A percentile compares a stretch with the other conserved stretches of the same genome.
Conservation (phyloP, 2,888 invertebrate genomes). For the Chloroclystis v-ata region DNA sequence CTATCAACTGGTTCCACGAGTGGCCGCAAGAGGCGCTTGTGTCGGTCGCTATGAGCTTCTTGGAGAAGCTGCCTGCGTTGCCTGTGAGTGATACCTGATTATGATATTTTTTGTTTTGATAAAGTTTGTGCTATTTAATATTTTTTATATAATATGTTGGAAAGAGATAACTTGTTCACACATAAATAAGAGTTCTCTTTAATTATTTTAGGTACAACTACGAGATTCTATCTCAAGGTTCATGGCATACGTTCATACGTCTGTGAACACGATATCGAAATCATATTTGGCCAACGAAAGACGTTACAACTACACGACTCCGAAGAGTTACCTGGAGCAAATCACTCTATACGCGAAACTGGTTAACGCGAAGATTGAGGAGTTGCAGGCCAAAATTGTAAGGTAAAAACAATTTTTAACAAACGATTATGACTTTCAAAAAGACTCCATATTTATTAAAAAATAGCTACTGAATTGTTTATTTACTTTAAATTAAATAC, state of each 20-base stretch:
- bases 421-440: too few relatives aligned
- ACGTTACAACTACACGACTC: slow-evolving; percentile 97
- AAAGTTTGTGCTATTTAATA: too few relatives aligned
- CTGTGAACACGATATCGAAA: slow-evolving; percentile 93
- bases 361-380: slow-evolving; percentile 88
- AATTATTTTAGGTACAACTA: slow-evolving; percentile 74
- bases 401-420: slow-evolving; percentile 53
- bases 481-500: too few relatives aligned
- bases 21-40: slow-evolving; percentile 98
- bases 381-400: slow-evolving; percentile 90
- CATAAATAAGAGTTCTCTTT: too few relatives aligned
- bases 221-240: slow-evolving; percentile 92
- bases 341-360: slow-evolving; percentile 94
- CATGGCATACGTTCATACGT: slow-evolving; percentile 96
- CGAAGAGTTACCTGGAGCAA: slow-evolving; percentile 97
- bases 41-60: slow-evolving; percentile 93
- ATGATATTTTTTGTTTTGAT: too few relatives aligned
- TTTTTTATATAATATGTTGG: too few relatives aligned
- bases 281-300: slow-evolving; percentile 92
- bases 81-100: slow-evolving; percentile 79
- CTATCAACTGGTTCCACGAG: slow-evolving; percentile 99
- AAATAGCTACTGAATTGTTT: too few relatives aligned
- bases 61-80: slow-evolving; percentile 87
- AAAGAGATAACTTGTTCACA: too few relatives aligned
- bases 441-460: too few relatives aligned